Conservation (phyloP, 2,113 vertebrate species). For the Pheucticus melanocephalus region DNA sequence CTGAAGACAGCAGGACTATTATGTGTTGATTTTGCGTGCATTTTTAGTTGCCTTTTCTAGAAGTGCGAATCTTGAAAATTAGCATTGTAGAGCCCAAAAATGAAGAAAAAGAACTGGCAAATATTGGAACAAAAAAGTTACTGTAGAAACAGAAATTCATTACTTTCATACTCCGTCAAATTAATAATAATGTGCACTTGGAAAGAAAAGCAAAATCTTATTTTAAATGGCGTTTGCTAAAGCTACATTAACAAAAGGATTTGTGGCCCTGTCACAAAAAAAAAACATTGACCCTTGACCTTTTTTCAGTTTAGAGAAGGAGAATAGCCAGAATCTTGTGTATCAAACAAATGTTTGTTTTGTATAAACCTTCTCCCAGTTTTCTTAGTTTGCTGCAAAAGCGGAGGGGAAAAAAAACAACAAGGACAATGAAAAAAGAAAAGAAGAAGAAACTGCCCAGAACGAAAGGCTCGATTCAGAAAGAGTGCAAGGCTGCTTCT, state of each 20-base stretch:
- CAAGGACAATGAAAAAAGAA: not conserved
- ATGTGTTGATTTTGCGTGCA: not conserved
- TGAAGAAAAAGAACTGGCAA: not conserved
- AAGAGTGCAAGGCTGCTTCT: constrained; percentile 75
- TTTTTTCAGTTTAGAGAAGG: constrained; percentile 71
- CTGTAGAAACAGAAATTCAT: constrained; percentile 46
- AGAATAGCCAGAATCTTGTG: constrained; percentile 54
- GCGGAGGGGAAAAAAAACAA: not conserved
- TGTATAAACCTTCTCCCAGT: constrained; percentile 41
- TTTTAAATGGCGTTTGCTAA: constrained; percentile 68
- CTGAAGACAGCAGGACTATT: not conserved
- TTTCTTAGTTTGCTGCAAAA: constrained; percentile 22
- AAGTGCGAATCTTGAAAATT: not conserved
- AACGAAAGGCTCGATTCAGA: constrained; percentile 59
- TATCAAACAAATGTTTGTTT: constrained; percentile 52
- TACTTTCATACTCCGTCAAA: constrained; percentile 51
- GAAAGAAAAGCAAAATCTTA: constrained; percentile 66
- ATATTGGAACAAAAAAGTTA: not conserved
- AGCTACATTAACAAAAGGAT: constrained; percentile 74
- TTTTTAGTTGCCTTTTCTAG: not conserved
- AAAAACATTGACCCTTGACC: constrained; percentile 85
- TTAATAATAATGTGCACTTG: constrained; percentile 37
- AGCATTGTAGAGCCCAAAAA: not conserved
- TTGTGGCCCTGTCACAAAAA: constrained; percentile 63
- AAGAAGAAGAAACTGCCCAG: not conserved